These are phyloP conservation scores for Spatula clypeata DNA, from an alignment of 2,797 vertebrate species.

Conservation along the genomic window DNA sequence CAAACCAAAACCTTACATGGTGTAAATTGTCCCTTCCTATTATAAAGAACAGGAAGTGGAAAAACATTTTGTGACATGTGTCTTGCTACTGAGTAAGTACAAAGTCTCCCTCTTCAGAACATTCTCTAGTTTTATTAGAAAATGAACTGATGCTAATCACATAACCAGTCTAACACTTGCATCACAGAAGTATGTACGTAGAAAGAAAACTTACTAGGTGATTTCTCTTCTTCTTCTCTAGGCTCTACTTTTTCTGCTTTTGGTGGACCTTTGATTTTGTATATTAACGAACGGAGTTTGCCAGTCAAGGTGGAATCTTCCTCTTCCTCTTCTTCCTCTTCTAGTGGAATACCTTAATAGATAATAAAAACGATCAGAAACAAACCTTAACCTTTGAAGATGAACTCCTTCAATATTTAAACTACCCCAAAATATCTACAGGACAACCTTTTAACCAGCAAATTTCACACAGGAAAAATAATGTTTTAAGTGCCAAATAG, in stretches of 20 bases:
- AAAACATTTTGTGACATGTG: background rate
- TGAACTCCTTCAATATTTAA: background rate
- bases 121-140: background rate
- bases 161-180: background rate
- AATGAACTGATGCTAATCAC: background rate
- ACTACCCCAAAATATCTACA: background rate
- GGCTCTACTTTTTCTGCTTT: slow-evolving; percentile 88
- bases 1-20: background rate
- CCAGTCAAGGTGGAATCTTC: slow-evolving; percentile 91
- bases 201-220: slow-evolving; percentile 90
- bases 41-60: background rate
- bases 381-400: background rate
- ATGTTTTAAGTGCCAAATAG: background rate
- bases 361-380: slow-evolving; percentile 50
- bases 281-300: slow-evolving; percentile 91
- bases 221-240: slow-evolving; percentile 88
- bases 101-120: background rate
- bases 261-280: slow-evolving; percentile 93
- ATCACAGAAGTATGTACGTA: background rate
- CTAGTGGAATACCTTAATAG: slow-evolving; percentile 92
- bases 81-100: background rate
- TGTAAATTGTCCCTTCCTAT: background rate
- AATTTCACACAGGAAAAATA: background rate
- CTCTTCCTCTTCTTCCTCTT: slow-evolving; percentile 92
- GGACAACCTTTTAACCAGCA: background rate